Conservation (phyloP, 2,888 invertebrate species). For the Lepidochitona cinerea region DNA sequence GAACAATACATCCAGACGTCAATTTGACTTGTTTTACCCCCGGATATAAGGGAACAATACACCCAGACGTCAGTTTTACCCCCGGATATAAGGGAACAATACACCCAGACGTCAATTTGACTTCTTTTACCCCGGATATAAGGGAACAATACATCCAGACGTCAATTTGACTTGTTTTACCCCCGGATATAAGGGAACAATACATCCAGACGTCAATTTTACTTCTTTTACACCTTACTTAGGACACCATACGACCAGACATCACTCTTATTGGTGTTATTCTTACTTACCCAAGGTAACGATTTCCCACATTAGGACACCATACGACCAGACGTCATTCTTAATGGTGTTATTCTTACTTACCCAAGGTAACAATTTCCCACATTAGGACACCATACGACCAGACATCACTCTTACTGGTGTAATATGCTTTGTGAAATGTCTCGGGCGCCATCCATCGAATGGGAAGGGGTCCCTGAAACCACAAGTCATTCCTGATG, state of each 20-base stretch:
- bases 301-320: neutral
- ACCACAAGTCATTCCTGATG: too few relatives aligned
- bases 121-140: too few relatives aligned
- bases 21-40: too few relatives aligned
- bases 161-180: too few relatives aligned
- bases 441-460: slow-evolving; percentile 98
- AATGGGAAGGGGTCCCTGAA: slow-evolving; percentile 75
- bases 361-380: slow-evolving; percentile 91
- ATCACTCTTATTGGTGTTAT: too few relatives aligned
- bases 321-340: neutral
- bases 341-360: slow-evolving; percentile 17
- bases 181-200: neutral
- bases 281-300: neutral
- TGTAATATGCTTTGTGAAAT: slow-evolving; percentile 93
- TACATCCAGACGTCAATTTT: neutral
- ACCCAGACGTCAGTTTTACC: too few relatives aligned
- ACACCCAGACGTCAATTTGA: too few relatives aligned
- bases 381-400: slow-evolving; percentile 94
- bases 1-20: too few relatives aligned
- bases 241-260: slow-evolving; percentile 95
- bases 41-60: too few relatives aligned
- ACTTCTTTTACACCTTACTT: slow-evolving; percentile 77
- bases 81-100: too few relatives aligned
- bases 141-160: too few relatives aligned
- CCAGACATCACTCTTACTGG: slow-evolving; percentile 95